Percentiles rank a stretch among this genome's conserved stretches.
These are phyloP conservation scores for Acropternis orthonyx DNA, from an alignment of 2,797 vertebrate genomes.

Conservation along the genomic window DNA sequence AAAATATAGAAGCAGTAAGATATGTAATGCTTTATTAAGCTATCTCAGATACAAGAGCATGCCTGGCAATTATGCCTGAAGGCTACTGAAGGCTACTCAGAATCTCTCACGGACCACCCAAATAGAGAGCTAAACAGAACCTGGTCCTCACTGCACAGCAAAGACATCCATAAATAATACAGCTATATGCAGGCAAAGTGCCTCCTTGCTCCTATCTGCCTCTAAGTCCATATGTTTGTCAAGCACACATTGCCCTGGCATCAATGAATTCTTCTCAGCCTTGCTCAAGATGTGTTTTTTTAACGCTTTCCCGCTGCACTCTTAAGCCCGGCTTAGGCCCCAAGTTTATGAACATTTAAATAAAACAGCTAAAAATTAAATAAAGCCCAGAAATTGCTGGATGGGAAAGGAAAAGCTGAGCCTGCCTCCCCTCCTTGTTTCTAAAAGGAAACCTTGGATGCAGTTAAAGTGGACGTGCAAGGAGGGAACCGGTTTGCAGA, in stretches of 20 bases:
- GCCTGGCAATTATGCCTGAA: slow-evolving; percentile 89
- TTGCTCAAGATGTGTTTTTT: slow-evolving; percentile 24
- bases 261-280: slow-evolving; percentile 58
- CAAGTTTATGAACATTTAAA: slow-evolving; percentile 46
- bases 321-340: slow-evolving; percentile 31
- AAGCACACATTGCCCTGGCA: slow-evolving; percentile 63
- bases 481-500: background rate
- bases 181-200: slow-evolving; percentile 27
- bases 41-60: slow-evolving; percentile 89
- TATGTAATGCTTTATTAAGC: slow-evolving; percentile 98
- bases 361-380: slow-evolving; percentile 59
- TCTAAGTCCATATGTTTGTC: slow-evolving; percentile 69
- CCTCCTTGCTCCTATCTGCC: slow-evolving; percentile 60
- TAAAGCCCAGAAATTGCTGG: slow-evolving; percentile 43
- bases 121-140: slow-evolving; percentile 77
- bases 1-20: slow-evolving; percentile 93
- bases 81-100: slow-evolving; percentile 91
- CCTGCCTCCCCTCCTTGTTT: background rate
- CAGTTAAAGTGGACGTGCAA: background rate
- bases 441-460: background rate
- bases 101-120: slow-evolving; percentile 97
- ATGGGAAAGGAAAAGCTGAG: background rate
- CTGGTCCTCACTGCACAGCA: slow-evolving; percentile 59
- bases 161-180: slow-evolving; percentile 73
- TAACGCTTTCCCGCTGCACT: slow-evolving; percentile 37